phyloP scores from a whole-genome alignment of 2,888 invertebrate species.

The Drosophila subquinaria region DNA sequence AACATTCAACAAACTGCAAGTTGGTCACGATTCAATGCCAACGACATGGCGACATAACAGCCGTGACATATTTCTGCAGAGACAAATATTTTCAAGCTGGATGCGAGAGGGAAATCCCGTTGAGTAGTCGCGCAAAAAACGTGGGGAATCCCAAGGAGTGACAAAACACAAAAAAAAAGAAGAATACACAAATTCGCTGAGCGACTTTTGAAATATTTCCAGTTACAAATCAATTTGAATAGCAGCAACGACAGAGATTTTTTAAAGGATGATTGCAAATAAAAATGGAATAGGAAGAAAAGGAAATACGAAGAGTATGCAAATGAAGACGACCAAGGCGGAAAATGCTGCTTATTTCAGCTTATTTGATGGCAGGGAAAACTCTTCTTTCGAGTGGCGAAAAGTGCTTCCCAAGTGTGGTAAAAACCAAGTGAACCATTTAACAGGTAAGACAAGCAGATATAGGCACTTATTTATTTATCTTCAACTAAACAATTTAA shows the following conservation, averaged over 20 bases:
- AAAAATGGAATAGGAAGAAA: not conserved
- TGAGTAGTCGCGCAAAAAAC: slow-evolving; percentile 15
- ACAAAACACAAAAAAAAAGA: slow-evolving; percentile 12
- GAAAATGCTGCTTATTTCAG: slow-evolving; percentile 61
- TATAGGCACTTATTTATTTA: not conserved
- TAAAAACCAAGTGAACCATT: not conserved
- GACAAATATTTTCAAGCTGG: slow-evolving; percentile 51
- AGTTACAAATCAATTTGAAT: slow-evolving; percentile 68
- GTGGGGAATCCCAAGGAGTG: slow-evolving; percentile 5
- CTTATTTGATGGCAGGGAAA: slow-evolving; percentile 29
- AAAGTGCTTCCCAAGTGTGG: slow-evolving; percentile 20
- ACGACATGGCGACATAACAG: slow-evolving; percentile 14
- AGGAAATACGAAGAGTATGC: not conserved
- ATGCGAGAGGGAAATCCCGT: slow-evolving; percentile 59
- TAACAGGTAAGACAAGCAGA: not conserved
- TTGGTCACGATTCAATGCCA: slow-evolving; percentile 64
- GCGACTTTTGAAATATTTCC: slow-evolving; percentile 48
- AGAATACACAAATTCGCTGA: slow-evolving; percentile 11
- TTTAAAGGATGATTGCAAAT: not conserved
- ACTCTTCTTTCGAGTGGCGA: not conserved
- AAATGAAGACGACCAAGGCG: slow-evolving; percentile 27
- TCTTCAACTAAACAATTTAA: not conserved
- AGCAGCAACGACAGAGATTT: slow-evolving; percentile 35
- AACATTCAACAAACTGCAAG: slow-evolving; percentile 61
- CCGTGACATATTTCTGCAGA: slow-evolving; percentile 52